phyloP scores from a whole-genome alignment of 2,888 invertebrate genomes.

The Euproctis similis region DNA sequence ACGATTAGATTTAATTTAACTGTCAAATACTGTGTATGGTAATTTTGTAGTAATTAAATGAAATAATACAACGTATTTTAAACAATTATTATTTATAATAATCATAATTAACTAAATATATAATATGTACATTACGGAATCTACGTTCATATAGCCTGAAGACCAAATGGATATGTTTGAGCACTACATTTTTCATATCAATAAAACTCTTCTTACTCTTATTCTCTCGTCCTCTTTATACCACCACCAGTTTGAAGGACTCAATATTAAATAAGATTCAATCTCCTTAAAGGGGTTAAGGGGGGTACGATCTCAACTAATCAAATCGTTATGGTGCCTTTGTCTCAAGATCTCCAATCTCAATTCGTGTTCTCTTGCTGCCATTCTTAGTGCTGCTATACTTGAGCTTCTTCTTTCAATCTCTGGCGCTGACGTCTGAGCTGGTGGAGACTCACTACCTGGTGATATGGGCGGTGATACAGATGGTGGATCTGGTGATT shows the following conservation, averaged over 20 bases:
- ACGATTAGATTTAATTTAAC: no score
- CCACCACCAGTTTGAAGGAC: no score
- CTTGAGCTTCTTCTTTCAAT: slow-evolving; percentile 90
- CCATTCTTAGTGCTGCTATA: slow-evolving; percentile 89
- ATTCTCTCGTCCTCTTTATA: no score
- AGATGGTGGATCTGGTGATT: slow-evolving; percentile 59
- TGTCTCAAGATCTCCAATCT: slow-evolving; percentile 88
- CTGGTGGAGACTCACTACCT: slow-evolving; percentile 69
- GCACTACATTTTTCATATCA: not conserved
- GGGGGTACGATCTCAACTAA: slow-evolving; percentile 80
- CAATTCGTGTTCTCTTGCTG: slow-evolving; percentile 92
- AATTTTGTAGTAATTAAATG: no score
- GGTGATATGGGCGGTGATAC: slow-evolving; percentile 75
- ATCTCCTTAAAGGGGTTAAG: slow-evolving; percentile 4
- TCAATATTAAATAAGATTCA: slow-evolving; percentile 5
- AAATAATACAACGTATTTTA: no score
- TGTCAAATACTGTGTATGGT: no score
- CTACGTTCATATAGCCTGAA: no score
- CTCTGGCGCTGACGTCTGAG: slow-evolving; percentile 75
- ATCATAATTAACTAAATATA: no score
- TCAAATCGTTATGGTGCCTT: slow-evolving; percentile 83
- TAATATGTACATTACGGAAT: no score
- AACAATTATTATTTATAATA: no score
- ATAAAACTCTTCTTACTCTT: not conserved
- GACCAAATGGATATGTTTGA: no score